phyloP scores from a whole-genome alignment of 2,888 invertebrate species.

The Nemotelus nigrinus region DNA sequence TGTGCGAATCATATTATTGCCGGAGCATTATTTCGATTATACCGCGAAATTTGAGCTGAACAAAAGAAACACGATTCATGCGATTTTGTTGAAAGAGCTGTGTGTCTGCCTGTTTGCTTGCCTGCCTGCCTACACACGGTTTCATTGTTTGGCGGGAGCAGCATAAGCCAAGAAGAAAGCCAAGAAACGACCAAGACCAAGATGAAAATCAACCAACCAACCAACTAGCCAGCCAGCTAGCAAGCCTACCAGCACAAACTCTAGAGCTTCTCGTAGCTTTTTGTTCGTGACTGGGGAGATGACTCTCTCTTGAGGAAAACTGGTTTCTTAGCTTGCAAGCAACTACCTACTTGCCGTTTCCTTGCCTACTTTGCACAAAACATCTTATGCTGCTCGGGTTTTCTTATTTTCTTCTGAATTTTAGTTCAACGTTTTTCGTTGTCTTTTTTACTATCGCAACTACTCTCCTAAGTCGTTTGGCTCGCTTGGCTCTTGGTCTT shows the following conservation, averaged over 20 bases:
- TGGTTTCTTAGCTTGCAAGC: constrained; percentile 12
- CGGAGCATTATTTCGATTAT: background rate
- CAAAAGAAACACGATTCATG: background rate
- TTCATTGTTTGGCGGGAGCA: background rate
- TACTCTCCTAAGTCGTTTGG: constrained; percentile 3
- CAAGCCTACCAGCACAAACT: background rate
- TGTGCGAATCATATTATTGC: background rate
- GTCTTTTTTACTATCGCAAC: background rate
- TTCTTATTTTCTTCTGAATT: constrained; percentile 21
- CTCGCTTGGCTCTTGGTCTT: constrained; percentile 14
- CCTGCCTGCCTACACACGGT: constrained; percentile 3
- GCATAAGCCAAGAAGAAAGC: constrained; percentile 4
- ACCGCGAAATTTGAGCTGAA: background rate
- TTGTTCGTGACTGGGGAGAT: background rate
- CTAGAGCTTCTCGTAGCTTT: background rate
- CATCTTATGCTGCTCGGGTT: background rate
- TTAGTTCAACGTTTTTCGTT: constrained; percentile 3
- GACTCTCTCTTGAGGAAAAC: background rate
- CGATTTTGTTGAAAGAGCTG: background rate
- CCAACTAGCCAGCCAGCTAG: background rate
- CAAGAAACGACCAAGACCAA: background rate
- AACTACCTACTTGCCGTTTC: background rate
- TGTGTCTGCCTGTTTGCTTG: no score
- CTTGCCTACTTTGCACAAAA: background rate
- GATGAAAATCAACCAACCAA: no score